Evolutionary conservation across 2,113 vertebrate genomes (phyloP).

Genomic region (Nibea coibor): DNA sequence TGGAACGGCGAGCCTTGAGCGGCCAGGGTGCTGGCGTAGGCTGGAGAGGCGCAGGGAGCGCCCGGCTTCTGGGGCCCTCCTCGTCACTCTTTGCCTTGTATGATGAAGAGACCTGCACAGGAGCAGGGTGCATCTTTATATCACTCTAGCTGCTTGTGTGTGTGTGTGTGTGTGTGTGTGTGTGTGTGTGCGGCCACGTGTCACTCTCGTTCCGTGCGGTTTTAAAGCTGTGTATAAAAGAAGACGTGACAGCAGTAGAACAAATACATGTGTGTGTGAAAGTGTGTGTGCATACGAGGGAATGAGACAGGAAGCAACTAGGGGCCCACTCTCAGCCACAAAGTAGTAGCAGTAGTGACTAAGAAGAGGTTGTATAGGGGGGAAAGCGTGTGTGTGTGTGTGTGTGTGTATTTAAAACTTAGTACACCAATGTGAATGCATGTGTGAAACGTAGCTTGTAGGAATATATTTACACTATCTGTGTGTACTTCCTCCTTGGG

Average conservation of each 20-base stretch:
- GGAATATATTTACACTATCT: background rate
- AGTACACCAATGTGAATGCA: background rate
- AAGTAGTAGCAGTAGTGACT: conserved; percentile 46
- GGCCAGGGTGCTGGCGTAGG: background rate
- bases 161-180: too few relatives aligned
- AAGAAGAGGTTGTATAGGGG: conserved; percentile 3
- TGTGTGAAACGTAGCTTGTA: background rate
- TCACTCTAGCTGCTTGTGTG: background rate
- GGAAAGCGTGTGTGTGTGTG: conserved; percentile 21
- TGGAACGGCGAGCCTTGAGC: conserved; percentile 52
- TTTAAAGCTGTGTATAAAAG: conserved; percentile 1
- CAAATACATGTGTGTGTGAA: conserved; percentile 17
- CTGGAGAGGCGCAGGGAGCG: conserved; percentile 8
- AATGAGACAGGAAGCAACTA: conserved; percentile 65
- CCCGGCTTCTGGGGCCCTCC: background rate
- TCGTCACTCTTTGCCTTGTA: too few relatives aligned
- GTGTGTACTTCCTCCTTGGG: conserved; percentile 1
- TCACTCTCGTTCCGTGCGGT: background rate
- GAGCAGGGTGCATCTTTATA: background rate
- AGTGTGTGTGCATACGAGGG: conserved; percentile 8
- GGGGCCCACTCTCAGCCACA: conserved; percentile 61
- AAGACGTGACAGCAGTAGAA: background rate
- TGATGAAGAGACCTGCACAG: background rate
- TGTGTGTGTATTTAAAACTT: background rate
- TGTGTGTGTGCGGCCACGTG: background rate